A percentile compares a stretch with the other conserved stretches of the same genome.
These are phyloP conservation scores for Xenopus petersii DNA, from an alignment of 2,797 vertebrate genomes.

Conservation along the genomic window DNA sequence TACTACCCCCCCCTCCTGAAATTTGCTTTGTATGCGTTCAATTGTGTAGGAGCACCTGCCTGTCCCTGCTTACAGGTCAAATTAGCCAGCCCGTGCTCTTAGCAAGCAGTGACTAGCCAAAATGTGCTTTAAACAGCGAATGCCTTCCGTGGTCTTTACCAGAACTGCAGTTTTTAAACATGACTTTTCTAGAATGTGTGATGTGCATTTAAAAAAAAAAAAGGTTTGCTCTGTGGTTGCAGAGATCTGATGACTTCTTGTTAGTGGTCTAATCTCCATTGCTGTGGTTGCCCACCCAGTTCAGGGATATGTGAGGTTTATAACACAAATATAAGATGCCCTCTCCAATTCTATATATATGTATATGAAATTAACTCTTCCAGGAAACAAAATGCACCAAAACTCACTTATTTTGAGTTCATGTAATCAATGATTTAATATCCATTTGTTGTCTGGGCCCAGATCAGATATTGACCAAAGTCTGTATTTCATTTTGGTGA, in stretches of 20 bases:
- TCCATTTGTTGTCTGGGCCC: no score
- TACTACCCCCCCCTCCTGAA: slow-evolving; percentile 62
- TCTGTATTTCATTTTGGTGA: no score
- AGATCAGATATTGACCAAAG: no score
- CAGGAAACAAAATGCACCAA: no score
- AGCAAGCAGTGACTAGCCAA: slow-evolving; percentile 49
- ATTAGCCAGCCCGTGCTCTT: neutral
- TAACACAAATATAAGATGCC: no score
- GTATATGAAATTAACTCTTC: no score
- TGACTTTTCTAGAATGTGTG: slow-evolving; percentile 65
- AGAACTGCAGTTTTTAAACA: slow-evolving; percentile 61
- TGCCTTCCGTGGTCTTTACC: slow-evolving; percentile 60
- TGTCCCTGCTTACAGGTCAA: neutral
- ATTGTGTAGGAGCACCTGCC: neutral
- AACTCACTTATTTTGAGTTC: no score
- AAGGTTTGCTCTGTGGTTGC: slow-evolving; percentile 47
- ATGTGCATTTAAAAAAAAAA: slow-evolving; percentile 58
- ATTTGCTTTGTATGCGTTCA: neutral
- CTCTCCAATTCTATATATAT: no score
- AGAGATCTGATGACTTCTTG: neutral
- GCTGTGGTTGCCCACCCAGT: slow-evolving; percentile 39
- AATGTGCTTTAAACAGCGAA: slow-evolving; percentile 63
- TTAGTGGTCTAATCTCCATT: neutral
- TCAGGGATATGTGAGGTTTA: neutral
- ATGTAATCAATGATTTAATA: no score